Evolutionary conservation across 1,140 invertebrate genomes (phyloP), one percentile per base, ranked within the genome.

Genomic region (Lutraria rhynchaena): DNA sequence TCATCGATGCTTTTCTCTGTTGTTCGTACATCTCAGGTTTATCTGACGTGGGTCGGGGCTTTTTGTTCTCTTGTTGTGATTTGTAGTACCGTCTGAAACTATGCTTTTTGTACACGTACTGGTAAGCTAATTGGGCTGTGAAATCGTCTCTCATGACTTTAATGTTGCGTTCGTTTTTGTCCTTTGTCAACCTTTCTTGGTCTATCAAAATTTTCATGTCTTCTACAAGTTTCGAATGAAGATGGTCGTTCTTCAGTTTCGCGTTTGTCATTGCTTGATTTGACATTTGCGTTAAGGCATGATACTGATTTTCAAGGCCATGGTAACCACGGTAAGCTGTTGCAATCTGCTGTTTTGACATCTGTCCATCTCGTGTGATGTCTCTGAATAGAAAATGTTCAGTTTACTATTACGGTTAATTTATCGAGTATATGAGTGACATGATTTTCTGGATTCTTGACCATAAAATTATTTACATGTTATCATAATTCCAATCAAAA

Each of bases 101-200:
- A 9, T 81, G 69, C 11, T 61, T 74, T 37, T 81, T 81, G 41
- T 70, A 81, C 15, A 74, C 78, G 35, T 73, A 81, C 35, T 74
- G 69, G 29, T 81, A 81, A 37, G 78, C 78, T 0, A 81, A 29
- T 49, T 73, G 69, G 17, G 78, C 55, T 19, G 69, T 74, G 35
- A 81, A 81, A 19, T 81, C 78, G 15, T 81, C 58, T 5, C 78
- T 37, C 46, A 81, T 49, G 1, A 33, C 46, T 53, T 74, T 70
- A 2, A 81, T 5, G 22, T 63, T 44, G 17, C 37, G 33, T 24
- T 81, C 70, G 0, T 41, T 41, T 19, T 55, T 61, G 4, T 24
- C 33, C 41, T 63, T 31, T 3, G 46, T 19, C 1, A n/a, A 7
- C 19, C 65, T 51, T 35, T 81, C 78, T 37, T 81, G 58, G 22